A percentile compares a stretch with the other conserved stretches of the same genome.
These are phyloP conservation scores for Rhynchonema sp. DNA, from an alignment of 2,888 invertebrate species.

Conservation along the genomic window DNA sequence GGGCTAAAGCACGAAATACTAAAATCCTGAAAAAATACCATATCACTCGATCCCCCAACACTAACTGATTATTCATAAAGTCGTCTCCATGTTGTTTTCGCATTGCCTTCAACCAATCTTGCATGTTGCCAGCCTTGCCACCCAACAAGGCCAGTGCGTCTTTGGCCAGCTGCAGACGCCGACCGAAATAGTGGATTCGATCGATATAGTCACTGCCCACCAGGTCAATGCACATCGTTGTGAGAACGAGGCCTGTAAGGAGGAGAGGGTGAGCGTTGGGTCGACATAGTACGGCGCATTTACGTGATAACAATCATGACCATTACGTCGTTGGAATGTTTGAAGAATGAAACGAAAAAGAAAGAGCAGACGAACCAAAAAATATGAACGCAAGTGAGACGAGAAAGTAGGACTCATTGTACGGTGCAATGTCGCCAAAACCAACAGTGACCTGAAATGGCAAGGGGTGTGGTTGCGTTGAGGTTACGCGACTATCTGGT, in stretches of 20 bases:
- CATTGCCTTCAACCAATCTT: background rate
- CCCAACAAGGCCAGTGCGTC: background rate
- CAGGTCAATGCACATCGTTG: constrained; percentile 5
- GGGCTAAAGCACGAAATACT: too few species aligned
- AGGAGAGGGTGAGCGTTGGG: background rate
- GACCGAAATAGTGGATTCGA: constrained; percentile 2
- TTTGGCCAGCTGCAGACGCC: background rate
- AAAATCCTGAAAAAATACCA: too few species aligned
- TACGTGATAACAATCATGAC: background rate
- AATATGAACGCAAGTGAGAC: background rate
- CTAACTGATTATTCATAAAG: background rate
- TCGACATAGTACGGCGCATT: background rate
- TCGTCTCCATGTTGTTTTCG: background rate
- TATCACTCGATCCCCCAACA: too few species aligned
- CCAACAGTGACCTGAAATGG: background rate
- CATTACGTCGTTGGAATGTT: background rate
- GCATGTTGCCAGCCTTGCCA: background rate
- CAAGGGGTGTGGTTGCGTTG: too few species aligned
- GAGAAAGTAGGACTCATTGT: background rate
- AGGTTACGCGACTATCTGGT: background rate
- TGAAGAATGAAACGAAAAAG: background rate
- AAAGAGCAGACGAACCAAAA: too few species aligned
- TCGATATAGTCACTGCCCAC: constrained; percentile 3
- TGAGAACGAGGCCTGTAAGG: constrained; percentile 2
- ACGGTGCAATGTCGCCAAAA: background rate